Base-by-base conservation (phyloP, 1,140 invertebrate species). In the Ptiloglossa arizonensis region DNA sequence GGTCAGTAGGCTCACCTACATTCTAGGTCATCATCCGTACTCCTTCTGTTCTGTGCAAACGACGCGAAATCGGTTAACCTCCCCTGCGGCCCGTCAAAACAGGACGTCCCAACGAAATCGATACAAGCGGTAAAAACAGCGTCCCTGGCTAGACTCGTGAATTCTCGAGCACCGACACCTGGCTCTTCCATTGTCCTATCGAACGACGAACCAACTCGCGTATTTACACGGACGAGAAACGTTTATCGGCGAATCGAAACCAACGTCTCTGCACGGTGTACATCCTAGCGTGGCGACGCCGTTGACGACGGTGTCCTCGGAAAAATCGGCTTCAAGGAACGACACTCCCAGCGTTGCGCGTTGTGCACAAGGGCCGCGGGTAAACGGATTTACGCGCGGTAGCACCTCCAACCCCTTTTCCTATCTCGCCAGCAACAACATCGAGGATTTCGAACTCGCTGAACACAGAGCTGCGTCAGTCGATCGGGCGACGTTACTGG, bases 91-190 rank as follows among this genome's bases (percentile, higher is more conserved):
- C 63, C 50, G 17, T 69, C 41, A 24, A 38, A 48, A 69, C 64
- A 48, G 54, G 54, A 76, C 54, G 50, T 60, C 41, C 73, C 54
- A 6, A 38, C 41, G 54, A 76, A 48, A 76, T 76, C 66, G 66
- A 76, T 76, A 66, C 59, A 6, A 54, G 35, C 13, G 19, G 48
- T 11, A 27, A 67, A 67, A 67, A 41, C 48, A 64, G 27, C n/a
- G 46, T 32, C 22, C 4, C 15, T 54, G 64, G 22, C 11, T 27
- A 27, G 22, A 22, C 52, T 15, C 8, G 32, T 15, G 27, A 38
- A 13, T 71, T 35, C 29, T 24, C 19, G 17, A n/a, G 8, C n/a
- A 35, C 11, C 6, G 22, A 15, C 41, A 48, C 24, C 38, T 17
- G 17, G 19, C 22, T 11, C 13, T 48, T 3, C 17, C 44, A 27